Conservation (phyloP, 2,113 vertebrate genomes). For the Cariama cristata region DNA sequence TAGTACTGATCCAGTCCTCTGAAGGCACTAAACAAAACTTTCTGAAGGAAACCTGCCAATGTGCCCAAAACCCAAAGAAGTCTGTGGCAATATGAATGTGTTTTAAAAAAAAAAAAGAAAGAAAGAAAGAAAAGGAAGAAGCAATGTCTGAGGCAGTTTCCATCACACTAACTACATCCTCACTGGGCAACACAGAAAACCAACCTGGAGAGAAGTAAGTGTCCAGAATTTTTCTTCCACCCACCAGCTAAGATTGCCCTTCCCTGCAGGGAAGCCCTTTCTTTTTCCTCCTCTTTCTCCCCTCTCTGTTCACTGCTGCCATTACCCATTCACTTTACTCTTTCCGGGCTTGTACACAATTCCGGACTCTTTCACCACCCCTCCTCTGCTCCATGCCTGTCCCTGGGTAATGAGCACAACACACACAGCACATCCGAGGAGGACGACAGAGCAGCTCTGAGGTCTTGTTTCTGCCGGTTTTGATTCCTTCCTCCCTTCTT, state of each 20-base stretch:
- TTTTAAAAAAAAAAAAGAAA: neutral
- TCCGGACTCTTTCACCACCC: neutral
- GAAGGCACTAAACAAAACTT: neutral
- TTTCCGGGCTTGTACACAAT: neutral
- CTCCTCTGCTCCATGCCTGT: neutral
- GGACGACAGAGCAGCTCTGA: rapidly evolving
- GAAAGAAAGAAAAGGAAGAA: neutral
- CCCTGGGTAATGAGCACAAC: neutral
- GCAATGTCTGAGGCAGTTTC: neutral
- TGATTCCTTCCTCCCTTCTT: neutral
- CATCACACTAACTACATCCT: neutral
- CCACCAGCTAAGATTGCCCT: neutral
- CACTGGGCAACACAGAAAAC: neutral
- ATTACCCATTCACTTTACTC: neutral
- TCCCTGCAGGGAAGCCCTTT: neutral
- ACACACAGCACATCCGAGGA: neutral
- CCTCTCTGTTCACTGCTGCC: neutral
- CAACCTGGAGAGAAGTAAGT: neutral
- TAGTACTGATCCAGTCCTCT: neutral
- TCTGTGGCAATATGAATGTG: neutral
- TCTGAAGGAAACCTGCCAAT: neutral
- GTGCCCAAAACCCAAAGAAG: neutral
- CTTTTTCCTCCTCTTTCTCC: neutral
- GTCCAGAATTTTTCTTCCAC: neutral
- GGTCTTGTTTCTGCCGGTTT: neutral